Evolutionary conservation across 2,888 invertebrate genomes (phyloP), one percentile per base, ranked within the genome.

Genomic region (Ophioninae sp.): DNA sequence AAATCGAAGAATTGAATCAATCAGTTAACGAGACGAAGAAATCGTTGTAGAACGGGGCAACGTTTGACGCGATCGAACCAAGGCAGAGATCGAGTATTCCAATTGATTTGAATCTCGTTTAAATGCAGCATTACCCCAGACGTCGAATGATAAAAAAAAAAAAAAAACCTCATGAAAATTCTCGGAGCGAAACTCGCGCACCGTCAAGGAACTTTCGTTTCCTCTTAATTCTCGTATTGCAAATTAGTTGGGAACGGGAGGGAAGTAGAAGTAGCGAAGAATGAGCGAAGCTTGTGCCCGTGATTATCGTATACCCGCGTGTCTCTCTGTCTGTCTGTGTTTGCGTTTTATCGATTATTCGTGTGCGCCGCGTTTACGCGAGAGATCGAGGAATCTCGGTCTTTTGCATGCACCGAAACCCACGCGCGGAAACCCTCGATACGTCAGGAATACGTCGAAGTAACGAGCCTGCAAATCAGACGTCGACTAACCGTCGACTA

Each of bases 401-500:
- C 41, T 30, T 68, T 76, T 76, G 44, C 68, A 68, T 76, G 41
- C 44, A 59, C 23, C 21, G 41, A 67, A 57, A 59, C 23, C 8
- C 21, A 67, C 23, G 21, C 21, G 41, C 20, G 20, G 50, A 13
- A 20, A 20, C 30, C 20, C 37, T 37, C 30, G 65, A 75, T 79
- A 57, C 70, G 65, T 50, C 30, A 41, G 75, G 65, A 44, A 82
- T 72, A 75, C 57, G 57, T 79, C 79, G 59, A 79, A 75, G 64
- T 59, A 74, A 74, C 62, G 73, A 83, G 59, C 17, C 30, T 41
- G 50, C 72, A 23, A 76, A 62, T 57, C 41, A 73, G 65, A 79
- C 79, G 56, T 79, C 57, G 72, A 68, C 67, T 74, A 82, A 82
- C n/a, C n/a, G n/a, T n/a, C 73, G 81, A 78, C 61, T 57, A 82